A percentile compares a stretch with the other conserved stretches of the same genome.
Conservation (phyloP, 1,140 invertebrate species). For the Latrodectus geometricus region DNA sequence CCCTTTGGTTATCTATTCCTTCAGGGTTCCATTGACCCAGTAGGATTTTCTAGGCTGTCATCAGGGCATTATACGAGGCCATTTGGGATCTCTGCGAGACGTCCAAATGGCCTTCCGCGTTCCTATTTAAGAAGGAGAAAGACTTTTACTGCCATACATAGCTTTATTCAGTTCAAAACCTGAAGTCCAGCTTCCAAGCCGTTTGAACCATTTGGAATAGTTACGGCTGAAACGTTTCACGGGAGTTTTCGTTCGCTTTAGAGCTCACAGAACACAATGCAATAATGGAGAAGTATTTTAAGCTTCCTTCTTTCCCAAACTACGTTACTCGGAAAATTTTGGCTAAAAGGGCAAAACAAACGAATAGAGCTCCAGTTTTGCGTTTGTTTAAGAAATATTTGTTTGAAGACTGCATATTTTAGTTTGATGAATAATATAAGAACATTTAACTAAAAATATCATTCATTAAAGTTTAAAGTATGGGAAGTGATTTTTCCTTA, state of each 20-base stretch:
- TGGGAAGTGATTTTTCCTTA: no score
- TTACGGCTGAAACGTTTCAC: slow-evolving; percentile 24
- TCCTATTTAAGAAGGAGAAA: slow-evolving; percentile 18
- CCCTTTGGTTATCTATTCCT: neutral
- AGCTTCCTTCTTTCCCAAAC: slow-evolving; percentile 2
- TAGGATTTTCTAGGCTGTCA: slow-evolving; percentile 1
- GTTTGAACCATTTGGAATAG: slow-evolving; percentile 11
- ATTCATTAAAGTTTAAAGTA: no score
- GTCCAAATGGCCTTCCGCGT: slow-evolving; percentile 1
- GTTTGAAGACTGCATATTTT: no score
- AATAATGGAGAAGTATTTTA: neutral
- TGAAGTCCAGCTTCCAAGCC: neutral
- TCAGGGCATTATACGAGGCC: slow-evolving; percentile 20
- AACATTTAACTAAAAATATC: no score
- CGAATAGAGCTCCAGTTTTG: no score
- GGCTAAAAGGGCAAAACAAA: neutral
- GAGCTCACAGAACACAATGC: neutral
- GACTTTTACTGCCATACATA: slow-evolving; percentile 14
- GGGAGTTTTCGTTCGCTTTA: slow-evolving; percentile 11
- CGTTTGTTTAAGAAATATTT: no score
- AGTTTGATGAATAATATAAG: no score
- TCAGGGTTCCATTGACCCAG: neutral
- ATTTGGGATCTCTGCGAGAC: neutral
- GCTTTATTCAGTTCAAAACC: neutral
- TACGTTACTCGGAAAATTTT: neutral